Evolutionary conservation across 1,140 invertebrate genomes (phyloP).

Genomic region (Drosophila albomicans): DNA sequence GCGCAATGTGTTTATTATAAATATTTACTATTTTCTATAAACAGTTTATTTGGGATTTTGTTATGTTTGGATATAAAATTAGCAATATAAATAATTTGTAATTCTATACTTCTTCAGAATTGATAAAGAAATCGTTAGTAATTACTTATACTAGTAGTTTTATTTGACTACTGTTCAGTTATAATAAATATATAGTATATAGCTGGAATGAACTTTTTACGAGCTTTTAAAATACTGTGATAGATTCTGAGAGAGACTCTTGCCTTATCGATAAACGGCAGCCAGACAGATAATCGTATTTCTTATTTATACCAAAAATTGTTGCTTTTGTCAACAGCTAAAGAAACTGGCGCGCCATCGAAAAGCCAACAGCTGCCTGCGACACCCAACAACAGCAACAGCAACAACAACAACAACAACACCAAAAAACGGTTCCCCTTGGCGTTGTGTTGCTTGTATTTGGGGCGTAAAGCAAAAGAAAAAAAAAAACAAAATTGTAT

Average conservation of each 20-base stretch:
- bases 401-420: neutral
- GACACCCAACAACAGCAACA: neutral
- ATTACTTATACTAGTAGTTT: too few species aligned
- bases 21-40: too few species aligned
- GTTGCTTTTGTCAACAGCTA: constrained; percentile 15
- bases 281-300: constrained; percentile 22
- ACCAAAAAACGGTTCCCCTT: constrained; percentile 4
- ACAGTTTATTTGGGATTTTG: too few species aligned
- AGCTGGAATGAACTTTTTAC: neutral
- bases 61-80: too few species aligned
- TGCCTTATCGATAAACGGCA: constrained; percentile 5
- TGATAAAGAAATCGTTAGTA: too few species aligned
- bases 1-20: too few species aligned
- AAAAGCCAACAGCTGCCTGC: constrained; percentile 25
- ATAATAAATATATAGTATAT: too few species aligned
- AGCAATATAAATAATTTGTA: too few species aligned
- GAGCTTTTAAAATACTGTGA: neutral
- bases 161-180: too few species aligned
- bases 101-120: too few species aligned
- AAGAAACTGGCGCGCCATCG: constrained; percentile 21
- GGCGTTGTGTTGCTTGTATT: constrained; percentile 17
- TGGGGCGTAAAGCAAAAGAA: constrained; percentile 20
- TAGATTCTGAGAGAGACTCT: neutral
- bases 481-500: too few species aligned
- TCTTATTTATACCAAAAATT: constrained; percentile 25